Conservation (phyloP, 2,113 vertebrate species). For the Periophthalmodon schlosseri region DNA sequence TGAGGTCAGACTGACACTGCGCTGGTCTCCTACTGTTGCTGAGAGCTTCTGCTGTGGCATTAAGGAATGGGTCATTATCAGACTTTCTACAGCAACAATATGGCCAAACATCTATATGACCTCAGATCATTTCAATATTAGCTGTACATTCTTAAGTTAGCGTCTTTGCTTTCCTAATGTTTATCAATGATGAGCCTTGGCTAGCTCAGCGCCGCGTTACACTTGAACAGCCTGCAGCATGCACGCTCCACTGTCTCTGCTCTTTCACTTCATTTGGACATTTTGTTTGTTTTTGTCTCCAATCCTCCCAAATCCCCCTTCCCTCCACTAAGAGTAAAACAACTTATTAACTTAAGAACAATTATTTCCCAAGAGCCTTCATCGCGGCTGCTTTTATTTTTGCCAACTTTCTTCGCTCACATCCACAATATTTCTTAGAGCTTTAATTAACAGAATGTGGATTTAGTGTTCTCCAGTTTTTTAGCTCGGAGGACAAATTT, state of each 20-base stretch:
- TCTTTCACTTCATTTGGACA: constrained; percentile 55
- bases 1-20: no score
- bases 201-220: constrained; percentile 14
- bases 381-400: constrained; percentile 26
- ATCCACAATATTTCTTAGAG: constrained; percentile 62
- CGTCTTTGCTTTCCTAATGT: not conserved
- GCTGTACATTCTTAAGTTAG: not conserved
- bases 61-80: no score
- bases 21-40: no score
- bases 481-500: constrained; percentile 54
- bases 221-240: constrained; percentile 41
- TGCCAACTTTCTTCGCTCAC: constrained; percentile 55
- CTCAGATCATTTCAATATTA: no score
- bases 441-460: constrained; percentile 63
- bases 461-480: constrained; percentile 60
- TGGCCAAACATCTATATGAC: no score
- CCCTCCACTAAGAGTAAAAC: constrained; percentile 61
- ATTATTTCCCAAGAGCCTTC: constrained; percentile 68
- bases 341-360: constrained; percentile 71
- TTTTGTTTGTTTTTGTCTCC: constrained; percentile 62
- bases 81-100: no score
- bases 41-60: no score
- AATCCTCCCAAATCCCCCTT: constrained; percentile 56
- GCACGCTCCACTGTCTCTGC: constrained; percentile 46
- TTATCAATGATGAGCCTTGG: constrained; percentile 30